phyloP scores from a whole-genome alignment of 2,113 vertebrate genomes.

The Gasterosteus aculeatus region DNA sequence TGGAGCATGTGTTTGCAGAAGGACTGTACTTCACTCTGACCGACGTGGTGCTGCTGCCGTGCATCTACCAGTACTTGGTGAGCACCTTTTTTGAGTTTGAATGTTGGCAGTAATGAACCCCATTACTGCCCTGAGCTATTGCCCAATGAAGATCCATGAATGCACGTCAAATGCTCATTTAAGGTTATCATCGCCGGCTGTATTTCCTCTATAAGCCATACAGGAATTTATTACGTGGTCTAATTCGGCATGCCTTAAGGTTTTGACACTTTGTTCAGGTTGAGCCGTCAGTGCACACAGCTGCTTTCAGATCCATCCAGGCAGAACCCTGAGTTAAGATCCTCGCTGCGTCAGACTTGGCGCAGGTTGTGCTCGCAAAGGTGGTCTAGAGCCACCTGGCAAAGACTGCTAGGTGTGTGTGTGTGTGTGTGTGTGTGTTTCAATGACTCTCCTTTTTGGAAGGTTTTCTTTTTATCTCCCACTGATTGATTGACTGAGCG shows the following conservation, averaged over 20 bases:
- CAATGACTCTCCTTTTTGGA: conserved; percentile 41
- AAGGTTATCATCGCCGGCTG: background rate
- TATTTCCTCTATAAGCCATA: background rate
- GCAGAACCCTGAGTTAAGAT: conserved; percentile 55
- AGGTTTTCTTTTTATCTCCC: conserved; percentile 9
- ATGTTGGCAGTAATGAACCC: conserved; percentile 28
- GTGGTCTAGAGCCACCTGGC: conserved; percentile 68
- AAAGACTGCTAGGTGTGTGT: conserved; percentile 59
- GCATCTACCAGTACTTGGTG: conserved; percentile 94
- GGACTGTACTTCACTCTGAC: conserved; percentile 96
- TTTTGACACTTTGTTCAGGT: conserved; percentile 47
- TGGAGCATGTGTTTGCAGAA: conserved; percentile 95
- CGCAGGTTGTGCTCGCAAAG: conserved; percentile 61
- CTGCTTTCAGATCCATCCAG: conserved; percentile 45
- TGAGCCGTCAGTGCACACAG: conserved; percentile 37
- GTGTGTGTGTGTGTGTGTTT: conserved; percentile 47
- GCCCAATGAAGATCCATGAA: conserved; percentile 20
- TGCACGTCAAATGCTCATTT: conserved; percentile 20
- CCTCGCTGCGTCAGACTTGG: conserved; percentile 58
- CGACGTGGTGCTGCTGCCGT: conserved; percentile 93
- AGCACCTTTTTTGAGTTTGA: conserved; percentile 63
- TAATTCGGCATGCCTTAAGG: conserved; percentile 41
- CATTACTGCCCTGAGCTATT: background rate
- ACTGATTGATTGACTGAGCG: conserved; percentile 15
- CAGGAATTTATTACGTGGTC: conserved; percentile 29